Evolutionary conservation across 2,888 invertebrate species (phyloP), one percentile per base, ranked within the genome.

Genomic region (Lampropteryx suffumata): DNA sequence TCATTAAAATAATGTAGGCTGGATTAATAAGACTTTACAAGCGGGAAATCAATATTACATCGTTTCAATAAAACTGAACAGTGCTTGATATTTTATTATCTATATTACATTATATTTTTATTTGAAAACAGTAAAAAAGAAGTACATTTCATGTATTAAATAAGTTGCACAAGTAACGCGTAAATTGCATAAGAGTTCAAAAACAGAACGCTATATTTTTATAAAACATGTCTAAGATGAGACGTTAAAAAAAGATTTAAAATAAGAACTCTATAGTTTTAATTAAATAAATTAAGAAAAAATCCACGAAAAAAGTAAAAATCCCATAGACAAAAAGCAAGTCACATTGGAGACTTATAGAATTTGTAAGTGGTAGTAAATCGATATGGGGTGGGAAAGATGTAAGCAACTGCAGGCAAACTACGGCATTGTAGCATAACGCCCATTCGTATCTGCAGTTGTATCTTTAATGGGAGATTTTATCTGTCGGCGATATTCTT

Each of bases 401-500:
- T 82, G 79, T 82, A 77, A 79, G 79, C 72, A 78, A 84, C 84
- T 88, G 88, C 88, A 85, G 86, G 75, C 71, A 76, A 76, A 85
- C 80, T 86, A 87, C 87, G 83, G 82, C 85, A 87, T 83, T 72
- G 71, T 73, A 80, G 79, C 82, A 79, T 81, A 82, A 80, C 82
- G 82, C 81, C 80, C 81, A 79, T 80, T 79, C 69, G 71, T 76
- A 76, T 84, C 86, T 84, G 86, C 87, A 84, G 82, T 82, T 77
- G 67, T 71, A 70, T 59, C 59, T 51, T 41, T 55, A 55, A 61
- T 53, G 55, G 50, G 37, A 54, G 57, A 59, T 62, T 59, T 54
- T 61, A 61, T 59, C 56, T 45, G 40, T 55, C 39, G 26, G 32
- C 17, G 41, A 45, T 50, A 27, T 42, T 17, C 17, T 17, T 17